Evolutionary conservation across 2,113 vertebrate species (phyloP), one percentile per base, ranked within the genome.

Genomic region (Calonectris borealis): DNA sequence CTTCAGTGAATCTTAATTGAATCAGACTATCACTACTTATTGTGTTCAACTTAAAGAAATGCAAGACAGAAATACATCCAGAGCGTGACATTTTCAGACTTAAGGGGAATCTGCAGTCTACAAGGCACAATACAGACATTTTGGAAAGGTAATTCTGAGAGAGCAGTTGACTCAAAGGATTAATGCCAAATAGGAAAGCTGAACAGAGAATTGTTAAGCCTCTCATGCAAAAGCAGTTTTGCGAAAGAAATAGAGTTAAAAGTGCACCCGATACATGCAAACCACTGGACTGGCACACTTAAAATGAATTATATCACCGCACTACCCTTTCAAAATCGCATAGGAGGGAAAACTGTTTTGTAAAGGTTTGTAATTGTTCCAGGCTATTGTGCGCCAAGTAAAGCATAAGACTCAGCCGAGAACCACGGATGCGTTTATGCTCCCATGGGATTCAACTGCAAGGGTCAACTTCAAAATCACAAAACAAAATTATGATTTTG

Each of bases 201-300:
- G 68, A 79, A 89, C 78, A 76, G n/a, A 65, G 86, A 60, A 73
- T 42, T 83, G 94, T 93, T 80, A 91, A 75, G 86, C 78, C 72
- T 91, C 86, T 93, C 93, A 92, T 62, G 93, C 92, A 96, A 76
- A 94, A 96, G 94, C 86, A 93, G 93, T 90, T 87, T 95, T 21
- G 66, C 3, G 3, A 54, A 85, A 95, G 93, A 82, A 40, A 70
- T 6, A 60, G 77, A 94, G 89, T 93, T 82, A 11, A 36, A 86
- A 80, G 95, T 70, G 91, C 84, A 71, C 51, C 79, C 32, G 42
- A 46, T 8, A 69, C 40, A 42, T 52, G 92, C 79, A 92, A 38
- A 88, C 52, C 55, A 17, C 89, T 52, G 32, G 49, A 71, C 44
- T 46, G 75, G 66, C 61, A 80, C 64, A 16, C 42, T 73, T 14